Base-by-base conservation (phyloP, 2,797 vertebrate species). In the Alcedo quadribrachys region DNA sequence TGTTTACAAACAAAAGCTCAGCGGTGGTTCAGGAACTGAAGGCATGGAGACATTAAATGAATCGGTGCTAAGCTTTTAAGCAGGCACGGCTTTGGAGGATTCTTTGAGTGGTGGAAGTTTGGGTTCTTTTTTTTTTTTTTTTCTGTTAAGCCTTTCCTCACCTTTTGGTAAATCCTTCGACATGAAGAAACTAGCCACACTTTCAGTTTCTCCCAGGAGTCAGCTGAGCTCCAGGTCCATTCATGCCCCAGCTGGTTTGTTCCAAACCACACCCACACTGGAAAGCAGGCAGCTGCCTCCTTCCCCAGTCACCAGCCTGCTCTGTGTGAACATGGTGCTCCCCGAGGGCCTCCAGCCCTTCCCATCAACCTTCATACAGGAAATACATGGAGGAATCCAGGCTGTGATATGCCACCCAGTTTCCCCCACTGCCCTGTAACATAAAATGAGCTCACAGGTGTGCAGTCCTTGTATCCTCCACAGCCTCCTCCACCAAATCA, bases 231-330 rank as follows among this genome's bases (percentile, higher is more conserved):
- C 43, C 43, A 28, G 32, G 13, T 71, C 32, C 1, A 0, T 71
- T 66, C 46, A 8, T 5, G 15, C 32, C 7, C 6, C 43, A 19
- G 32, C 4, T 3, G 0, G n/a, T 1, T 1, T 2, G 22, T 37
- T 43, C n/a, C 9, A 15, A 3, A 8, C 48, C 0, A 3, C 40
- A 28, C 25, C 15, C 43, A 4, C 1, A 3, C 25, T 3, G 21
- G 37, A 18, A 13, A 46, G 53, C 53, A 28, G 40, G 13, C 35
- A 45, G 12, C 46, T 48, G 27, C 50, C n/a, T 10, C 8, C 3
- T 53, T 5, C 58, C 53, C 37, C 33, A 1, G 48, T 11, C 54
- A n/a, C 8, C 32, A 9, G n/a, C 30, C 16, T 32, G 37, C 33
- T 54, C 66, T 15, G 17, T 5, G 32, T 8, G 15, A 65, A 27